Percentiles rank a stretch among this genome's conserved stretches.
These are phyloP conservation scores for Macropis europaea DNA, from an alignment of 2,888 invertebrate genomes.

Conservation along the genomic window DNA sequence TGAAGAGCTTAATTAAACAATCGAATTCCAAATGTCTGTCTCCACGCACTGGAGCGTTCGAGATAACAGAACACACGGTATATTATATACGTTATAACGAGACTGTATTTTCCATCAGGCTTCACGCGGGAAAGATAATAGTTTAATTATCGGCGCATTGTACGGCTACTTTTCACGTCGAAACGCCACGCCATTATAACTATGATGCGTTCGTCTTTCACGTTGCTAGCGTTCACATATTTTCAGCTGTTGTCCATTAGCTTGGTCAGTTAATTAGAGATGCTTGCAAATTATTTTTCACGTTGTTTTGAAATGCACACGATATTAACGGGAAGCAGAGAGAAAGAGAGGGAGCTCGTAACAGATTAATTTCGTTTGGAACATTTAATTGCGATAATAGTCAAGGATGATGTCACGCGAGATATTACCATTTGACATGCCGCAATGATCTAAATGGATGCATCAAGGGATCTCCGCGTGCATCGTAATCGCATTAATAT, in stretches of 20 bases:
- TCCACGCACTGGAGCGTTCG: neutral
- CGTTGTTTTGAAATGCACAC: neutral
- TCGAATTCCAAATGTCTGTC: neutral
- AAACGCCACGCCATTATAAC: neutral
- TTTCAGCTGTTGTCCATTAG: neutral
- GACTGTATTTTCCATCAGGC: neutral
- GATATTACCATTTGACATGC: neutral
- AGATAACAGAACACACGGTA: neutral
- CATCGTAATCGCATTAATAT: neutral
- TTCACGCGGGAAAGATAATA: neutral
- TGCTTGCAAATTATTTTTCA: neutral
- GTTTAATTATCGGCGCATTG: neutral
- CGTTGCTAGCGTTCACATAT: neutral
- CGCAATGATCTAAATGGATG: neutral
- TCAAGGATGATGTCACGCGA: slow-evolving; percentile 10
- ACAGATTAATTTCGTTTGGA: neutral
- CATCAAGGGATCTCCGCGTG: neutral
- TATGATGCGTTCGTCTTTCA: neutral
- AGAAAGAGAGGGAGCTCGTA: neutral
- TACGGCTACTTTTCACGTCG: neutral
- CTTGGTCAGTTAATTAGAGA: neutral
- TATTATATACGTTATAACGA: neutral
- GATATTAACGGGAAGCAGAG: too few species aligned
- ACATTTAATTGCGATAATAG: slow-evolving; percentile 21
- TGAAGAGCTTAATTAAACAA: slow-evolving; percentile 13